A percentile compares a stretch with the other conserved stretches of the same genome.
phyloP scores from a whole-genome alignment of 2,888 invertebrate genomes.

The Emmelina monodactyla region DNA sequence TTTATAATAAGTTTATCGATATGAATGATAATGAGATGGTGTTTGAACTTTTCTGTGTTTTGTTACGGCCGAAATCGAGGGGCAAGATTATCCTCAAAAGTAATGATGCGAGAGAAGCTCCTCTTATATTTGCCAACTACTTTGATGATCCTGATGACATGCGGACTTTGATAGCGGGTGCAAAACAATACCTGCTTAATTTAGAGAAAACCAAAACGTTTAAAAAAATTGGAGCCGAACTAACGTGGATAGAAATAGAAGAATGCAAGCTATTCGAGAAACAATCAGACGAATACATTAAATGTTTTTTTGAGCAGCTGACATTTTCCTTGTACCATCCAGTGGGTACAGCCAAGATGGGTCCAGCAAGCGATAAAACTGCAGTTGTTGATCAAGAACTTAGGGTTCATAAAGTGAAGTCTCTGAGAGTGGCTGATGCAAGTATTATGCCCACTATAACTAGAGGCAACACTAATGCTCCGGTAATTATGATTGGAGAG shows the following conservation, averaged over 20 bases:
- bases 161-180: constrained; percentile 37
- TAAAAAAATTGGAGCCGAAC: constrained; percentile 28
- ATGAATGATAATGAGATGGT: constrained; percentile 30
- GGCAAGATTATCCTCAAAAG: constrained; percentile 41
- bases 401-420: constrained; percentile 58
- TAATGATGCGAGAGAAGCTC: constrained; percentile 55
- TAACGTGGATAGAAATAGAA: constrained; percentile 29
- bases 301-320: constrained; percentile 63
- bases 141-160: constrained; percentile 63
- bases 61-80: constrained; percentile 56
- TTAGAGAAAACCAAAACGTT: constrained; percentile 44
- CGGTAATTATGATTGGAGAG: constrained; percentile 56
- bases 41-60: constrained; percentile 35
- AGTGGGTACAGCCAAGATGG: constrained; percentile 76
- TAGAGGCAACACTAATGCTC: constrained; percentile 66
- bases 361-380: constrained; percentile 35
- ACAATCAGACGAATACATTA: constrained; percentile 56
- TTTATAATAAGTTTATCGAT: constrained; percentile 21
- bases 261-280: constrained; percentile 30
- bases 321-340: constrained; percentile 70
- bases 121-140: constrained; percentile 69
- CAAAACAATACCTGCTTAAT: constrained; percentile 31
- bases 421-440: constrained; percentile 58
- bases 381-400: constrained; percentile 61
- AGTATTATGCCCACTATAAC: constrained; percentile 61